A percentile compares a stretch with the other conserved stretches of the same genome.
Conservation (phyloP, 2,888 invertebrate species). For the Fragum sueziense region DNA sequence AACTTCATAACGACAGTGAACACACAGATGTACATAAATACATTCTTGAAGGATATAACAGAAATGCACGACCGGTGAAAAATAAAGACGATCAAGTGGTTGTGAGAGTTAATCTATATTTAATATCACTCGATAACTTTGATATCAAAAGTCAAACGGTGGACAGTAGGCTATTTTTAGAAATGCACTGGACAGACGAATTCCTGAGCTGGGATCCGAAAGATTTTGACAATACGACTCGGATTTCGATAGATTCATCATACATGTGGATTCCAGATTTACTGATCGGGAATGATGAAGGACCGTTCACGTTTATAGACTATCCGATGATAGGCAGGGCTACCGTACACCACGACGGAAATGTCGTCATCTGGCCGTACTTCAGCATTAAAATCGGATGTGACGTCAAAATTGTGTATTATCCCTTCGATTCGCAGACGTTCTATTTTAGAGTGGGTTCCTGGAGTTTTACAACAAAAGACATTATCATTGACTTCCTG, state of each 20-base stretch:
- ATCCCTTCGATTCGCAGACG: conserved; percentile 44
- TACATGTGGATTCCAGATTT: conserved; percentile 48
- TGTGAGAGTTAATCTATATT: neutral
- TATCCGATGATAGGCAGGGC: conserved; percentile 11
- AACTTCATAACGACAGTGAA: neutral
- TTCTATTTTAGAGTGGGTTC: conserved; percentile 18
- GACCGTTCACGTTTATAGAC: neutral
- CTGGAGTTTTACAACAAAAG: conserved; percentile 17
- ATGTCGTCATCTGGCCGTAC: conserved; percentile 27
- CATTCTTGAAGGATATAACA: conserved; percentile 14
- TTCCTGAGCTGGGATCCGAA: conserved; percentile 24
- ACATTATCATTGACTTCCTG: neutral
- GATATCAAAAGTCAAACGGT: conserved; percentile 20
- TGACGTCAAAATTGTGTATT: conserved; percentile 10
- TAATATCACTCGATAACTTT: conserved; percentile 22
- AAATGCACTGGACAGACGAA: conserved; percentile 46
- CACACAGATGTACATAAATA: neutral
- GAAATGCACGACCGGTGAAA: conserved; percentile 8
- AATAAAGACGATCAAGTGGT: neutral
- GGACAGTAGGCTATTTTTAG: conserved; percentile 6
- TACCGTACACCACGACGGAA: conserved; percentile 22
- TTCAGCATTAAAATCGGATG: conserved; percentile 14
- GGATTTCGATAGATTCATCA: conserved; percentile 30
- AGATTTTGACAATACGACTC: conserved; percentile 21
- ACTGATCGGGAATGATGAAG: conserved; percentile 6